Base-by-base conservation (phyloP, 2,113 vertebrate species). In the Maccullochella peelii region DNA sequence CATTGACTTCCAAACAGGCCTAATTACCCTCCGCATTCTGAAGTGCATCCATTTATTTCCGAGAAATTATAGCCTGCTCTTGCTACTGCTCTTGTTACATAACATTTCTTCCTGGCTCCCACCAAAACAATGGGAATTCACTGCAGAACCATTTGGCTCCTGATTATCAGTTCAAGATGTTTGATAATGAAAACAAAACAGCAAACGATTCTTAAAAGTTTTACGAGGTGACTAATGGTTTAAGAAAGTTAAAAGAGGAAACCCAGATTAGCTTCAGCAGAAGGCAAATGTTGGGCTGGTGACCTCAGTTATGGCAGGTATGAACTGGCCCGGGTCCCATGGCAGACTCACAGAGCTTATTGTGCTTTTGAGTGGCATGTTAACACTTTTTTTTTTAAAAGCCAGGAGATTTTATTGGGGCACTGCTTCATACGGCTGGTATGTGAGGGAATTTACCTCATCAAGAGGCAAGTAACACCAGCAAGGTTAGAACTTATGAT, bases 121-220 rank as follows among this genome's bases (percentile, higher is more conserved):
- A 87, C 69, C 58, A 75, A 79, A 72, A 75, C 78, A 78, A 73
- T 83, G 61, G 27, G 50, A 59, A 75, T 66, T 57, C 69, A 81
- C 84, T 40, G 83, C 36, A 57, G 36, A 85, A 38, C 30, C 16
- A 40, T 63, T 84, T 33, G 42, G 69, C 74, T 63, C 38, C 65
- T 44, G 47, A 70, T 87, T 58, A 92, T 92, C 62, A 74, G 5
- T 92, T 92, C 85, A 92, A 93, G 82, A 90, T 87, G 80, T 88
- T 49, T 67, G 59, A 82, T 84, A 68, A 84, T 78, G 69, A 77
- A 91, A 91, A 70, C 6, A 4, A 79, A 82, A 82, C 23, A 25
- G 55, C 73, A 76, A 79, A 79, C 12, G 33, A 54, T 54, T 82
- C 18, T 50, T 33, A 38, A 5, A 38, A 52, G 2, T 86, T 92